Percentiles rank a stretch among this genome's conserved stretches.
Conservation (phyloP, 2,888 invertebrate genomes). For the Melikaiella ostensackeni region DNA sequence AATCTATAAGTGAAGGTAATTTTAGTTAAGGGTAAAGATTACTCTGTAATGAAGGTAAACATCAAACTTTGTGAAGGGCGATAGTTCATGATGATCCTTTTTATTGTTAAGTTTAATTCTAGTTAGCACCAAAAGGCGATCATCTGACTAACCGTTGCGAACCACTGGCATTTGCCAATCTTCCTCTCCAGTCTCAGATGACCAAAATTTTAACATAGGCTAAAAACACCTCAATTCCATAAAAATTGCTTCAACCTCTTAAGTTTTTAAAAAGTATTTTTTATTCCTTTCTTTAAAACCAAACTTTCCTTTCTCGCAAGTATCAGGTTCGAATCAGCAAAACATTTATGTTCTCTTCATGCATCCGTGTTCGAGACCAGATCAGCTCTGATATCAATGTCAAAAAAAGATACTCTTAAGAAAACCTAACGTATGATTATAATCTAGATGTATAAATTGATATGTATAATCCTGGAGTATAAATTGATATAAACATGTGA, state of each 20-base stretch:
- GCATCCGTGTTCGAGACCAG: slow-evolving; percentile 5
- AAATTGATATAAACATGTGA: neutral
- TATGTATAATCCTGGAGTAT: neutral
- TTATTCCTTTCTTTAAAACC: neutral
- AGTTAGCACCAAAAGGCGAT: too few species aligned
- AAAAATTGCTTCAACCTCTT: neutral
- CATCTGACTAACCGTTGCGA: too few species aligned
- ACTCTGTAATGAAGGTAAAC: too few species aligned
- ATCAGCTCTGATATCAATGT: neutral
- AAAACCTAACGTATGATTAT: neutral
- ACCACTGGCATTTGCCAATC: neutral
- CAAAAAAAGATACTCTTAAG: neutral
- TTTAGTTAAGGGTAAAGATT: too few species aligned
- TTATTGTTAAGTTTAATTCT: too few species aligned
- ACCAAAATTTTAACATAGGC: neutral
- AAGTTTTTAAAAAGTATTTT: neutral
- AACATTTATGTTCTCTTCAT: neutral
- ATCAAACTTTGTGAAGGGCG: too few species aligned
- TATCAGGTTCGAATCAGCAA: neutral
- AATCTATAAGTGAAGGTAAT: too few species aligned
- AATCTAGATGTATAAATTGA: neutral
- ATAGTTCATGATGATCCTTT: too few species aligned
- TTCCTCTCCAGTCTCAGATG: neutral
- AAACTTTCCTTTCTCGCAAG: neutral
- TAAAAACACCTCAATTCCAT: neutral